Conservation (phyloP, 2,113 vertebrate genomes). For the Pomatostomus ruficeps region DNA sequence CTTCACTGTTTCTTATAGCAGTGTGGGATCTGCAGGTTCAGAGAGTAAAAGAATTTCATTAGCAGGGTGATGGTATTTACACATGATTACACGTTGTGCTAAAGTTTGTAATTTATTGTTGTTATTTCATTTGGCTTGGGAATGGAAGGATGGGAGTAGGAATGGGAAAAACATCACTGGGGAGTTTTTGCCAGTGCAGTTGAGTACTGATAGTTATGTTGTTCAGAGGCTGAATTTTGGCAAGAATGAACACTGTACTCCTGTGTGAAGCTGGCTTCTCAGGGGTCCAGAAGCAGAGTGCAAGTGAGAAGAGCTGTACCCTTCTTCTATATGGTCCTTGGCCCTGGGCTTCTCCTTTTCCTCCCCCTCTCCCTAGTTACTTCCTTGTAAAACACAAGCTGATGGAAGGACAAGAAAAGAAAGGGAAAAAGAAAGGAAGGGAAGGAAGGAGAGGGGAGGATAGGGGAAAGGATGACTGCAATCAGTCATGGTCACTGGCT, state of each 20-base stretch:
- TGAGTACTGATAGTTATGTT: background rate
- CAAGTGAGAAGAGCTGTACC: background rate
- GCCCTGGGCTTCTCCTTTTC: background rate
- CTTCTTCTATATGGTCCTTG: background rate
- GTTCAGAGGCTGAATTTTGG: background rate
- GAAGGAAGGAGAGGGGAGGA: background rate
- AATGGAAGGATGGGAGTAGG: background rate
- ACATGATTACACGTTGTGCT: background rate
- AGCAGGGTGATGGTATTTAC: background rate
- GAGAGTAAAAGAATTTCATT: background rate
- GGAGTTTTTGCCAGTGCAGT: background rate
- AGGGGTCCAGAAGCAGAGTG: background rate
- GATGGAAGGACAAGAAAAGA: background rate
- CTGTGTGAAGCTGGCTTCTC: background rate
- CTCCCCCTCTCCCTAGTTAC: background rate
- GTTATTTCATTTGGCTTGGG: background rate
- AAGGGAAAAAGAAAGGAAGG: background rate
- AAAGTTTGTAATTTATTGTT: background rate
- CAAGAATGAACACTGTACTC: background rate
- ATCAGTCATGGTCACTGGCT: background rate
- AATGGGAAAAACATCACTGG: background rate
- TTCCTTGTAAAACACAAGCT: background rate
- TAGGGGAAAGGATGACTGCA: background rate
- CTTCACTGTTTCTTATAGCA: background rate
- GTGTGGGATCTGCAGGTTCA: background rate